Evolutionary conservation across 2,113 vertebrate genomes (phyloP).

Genomic region (Ahaetulla prasina): DNA sequence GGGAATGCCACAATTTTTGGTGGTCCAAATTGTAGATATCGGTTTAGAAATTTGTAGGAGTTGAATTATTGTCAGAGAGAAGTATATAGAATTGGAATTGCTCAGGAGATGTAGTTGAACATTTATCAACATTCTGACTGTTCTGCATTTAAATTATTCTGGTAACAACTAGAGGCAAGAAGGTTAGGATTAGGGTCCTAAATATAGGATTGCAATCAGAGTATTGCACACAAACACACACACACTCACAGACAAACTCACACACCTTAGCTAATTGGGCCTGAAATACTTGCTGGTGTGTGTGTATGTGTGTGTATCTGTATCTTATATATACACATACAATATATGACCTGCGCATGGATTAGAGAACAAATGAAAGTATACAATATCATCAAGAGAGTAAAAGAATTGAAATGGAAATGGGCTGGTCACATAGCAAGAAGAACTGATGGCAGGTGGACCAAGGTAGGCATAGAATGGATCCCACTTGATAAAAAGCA

Average conservation of each 20-base stretch:
- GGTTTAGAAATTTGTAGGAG: not conserved
- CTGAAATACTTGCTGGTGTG: not conserved
- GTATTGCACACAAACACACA: not conserved
- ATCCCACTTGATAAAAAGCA: not conserved
- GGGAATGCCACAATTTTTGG: not conserved
- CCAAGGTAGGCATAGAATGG: not conserved
- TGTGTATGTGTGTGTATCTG: too few relatives aligned
- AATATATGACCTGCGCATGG: not conserved
- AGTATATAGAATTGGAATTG: not conserved
- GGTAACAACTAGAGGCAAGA: not conserved
- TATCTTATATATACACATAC: too few relatives aligned
- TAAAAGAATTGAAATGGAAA: not conserved
- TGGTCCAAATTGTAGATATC: not conserved
- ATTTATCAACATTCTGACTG: not conserved
- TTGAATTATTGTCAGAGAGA: not conserved
- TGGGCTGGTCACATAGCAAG: not conserved
- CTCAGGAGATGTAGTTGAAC: not conserved
- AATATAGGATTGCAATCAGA: not conserved
- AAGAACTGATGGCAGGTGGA: not conserved
- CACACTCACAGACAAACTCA: not conserved
- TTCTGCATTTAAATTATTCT: not conserved
- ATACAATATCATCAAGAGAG: not conserved
- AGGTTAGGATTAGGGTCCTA: not conserved
- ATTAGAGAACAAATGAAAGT: not conserved
- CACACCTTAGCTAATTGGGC: not conserved